phyloP scores from a whole-genome alignment of 2,888 invertebrate species.

The Stictocephala bisonia region DNA sequence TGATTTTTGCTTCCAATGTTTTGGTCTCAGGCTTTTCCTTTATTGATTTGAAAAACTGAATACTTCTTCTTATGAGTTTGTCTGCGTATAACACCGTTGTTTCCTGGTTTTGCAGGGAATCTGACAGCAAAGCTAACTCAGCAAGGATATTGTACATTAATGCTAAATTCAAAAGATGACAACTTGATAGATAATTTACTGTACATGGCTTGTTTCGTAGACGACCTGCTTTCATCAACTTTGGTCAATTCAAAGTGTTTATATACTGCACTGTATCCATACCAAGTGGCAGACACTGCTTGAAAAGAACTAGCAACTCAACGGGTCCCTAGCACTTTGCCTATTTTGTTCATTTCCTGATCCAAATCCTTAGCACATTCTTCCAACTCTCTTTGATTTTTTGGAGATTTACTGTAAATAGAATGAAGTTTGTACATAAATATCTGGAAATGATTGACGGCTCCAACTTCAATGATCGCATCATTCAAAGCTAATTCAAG shows the following conservation, averaged over 20 bases:
- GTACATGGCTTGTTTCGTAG: not conserved
- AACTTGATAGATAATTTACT: not conserved
- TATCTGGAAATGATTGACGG: conserved; percentile 51
- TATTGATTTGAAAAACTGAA: conserved; percentile 8
- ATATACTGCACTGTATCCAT: conserved; percentile 44
- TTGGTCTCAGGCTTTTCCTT: conserved; percentile 33
- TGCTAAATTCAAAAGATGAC: not conserved
- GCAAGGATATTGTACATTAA: conserved; percentile 14
- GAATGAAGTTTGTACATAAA: conserved; percentile 52
- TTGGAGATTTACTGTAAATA: conserved; percentile 48
- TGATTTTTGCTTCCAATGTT: conserved; percentile 2
- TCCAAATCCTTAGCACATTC: conserved; percentile 38
- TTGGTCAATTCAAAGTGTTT: conserved; percentile 5
- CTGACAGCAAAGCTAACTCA: conserved; percentile 1
- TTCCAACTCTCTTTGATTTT: conserved; percentile 50
- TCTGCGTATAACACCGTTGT: conserved; percentile 7
- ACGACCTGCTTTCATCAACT: not conserved
- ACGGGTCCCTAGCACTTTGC: conserved; percentile 46
- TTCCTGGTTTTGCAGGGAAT: conserved; percentile 6
- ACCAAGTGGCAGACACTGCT: conserved; percentile 49
- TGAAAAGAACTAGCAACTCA: conserved; percentile 51
- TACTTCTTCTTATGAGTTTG: not conserved
- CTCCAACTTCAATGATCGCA: conserved; percentile 45
- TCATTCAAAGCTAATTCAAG: conserved; percentile 49
- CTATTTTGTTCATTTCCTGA: conserved; percentile 48